These are phyloP conservation scores for Micronycteris hirsuta DNA, from an alignment of 2,113 vertebrate species.

Conservation along the genomic window DNA sequence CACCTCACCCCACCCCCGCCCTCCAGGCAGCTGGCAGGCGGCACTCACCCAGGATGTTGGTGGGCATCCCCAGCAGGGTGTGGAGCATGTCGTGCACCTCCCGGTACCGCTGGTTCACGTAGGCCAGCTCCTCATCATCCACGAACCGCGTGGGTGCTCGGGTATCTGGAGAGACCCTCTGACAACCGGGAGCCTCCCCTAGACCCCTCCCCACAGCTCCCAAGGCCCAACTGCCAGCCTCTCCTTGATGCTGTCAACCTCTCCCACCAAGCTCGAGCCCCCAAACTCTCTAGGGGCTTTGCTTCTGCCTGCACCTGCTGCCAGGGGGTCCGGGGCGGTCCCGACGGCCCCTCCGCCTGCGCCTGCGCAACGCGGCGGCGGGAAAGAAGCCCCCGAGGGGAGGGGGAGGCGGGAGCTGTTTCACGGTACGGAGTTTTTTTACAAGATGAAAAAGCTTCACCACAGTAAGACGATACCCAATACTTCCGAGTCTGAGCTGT, in stretches of 20 bases:
- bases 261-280: background rate
- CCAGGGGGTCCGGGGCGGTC: background rate
- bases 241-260: background rate
- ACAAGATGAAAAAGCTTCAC: background rate
- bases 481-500: background rate
- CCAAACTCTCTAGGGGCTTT: background rate
- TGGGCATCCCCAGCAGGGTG: constrained; percentile 95
- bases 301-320: background rate
- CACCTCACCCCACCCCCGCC: background rate
- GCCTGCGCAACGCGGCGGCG: too few species aligned
- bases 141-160: constrained; percentile 92
- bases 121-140: constrained; percentile 93
- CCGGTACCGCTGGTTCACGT: constrained; percentile 94
- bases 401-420: background rate
- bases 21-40: accelerated
- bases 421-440: background rate
- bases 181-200: background rate
- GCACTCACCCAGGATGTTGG: constrained; percentile 93
- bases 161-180: constrained; percentile 94
- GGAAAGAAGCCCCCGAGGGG: background rate
- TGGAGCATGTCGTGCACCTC: constrained; percentile 96
- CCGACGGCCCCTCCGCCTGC: accelerated
- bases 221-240: background rate
- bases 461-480: background rate
- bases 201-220: background rate